Evolutionary conservation across 2,797 vertebrate genomes (phyloP), one percentile per base, ranked within the genome.

Genomic region (Aselliscus stoliczkanus): DNA sequence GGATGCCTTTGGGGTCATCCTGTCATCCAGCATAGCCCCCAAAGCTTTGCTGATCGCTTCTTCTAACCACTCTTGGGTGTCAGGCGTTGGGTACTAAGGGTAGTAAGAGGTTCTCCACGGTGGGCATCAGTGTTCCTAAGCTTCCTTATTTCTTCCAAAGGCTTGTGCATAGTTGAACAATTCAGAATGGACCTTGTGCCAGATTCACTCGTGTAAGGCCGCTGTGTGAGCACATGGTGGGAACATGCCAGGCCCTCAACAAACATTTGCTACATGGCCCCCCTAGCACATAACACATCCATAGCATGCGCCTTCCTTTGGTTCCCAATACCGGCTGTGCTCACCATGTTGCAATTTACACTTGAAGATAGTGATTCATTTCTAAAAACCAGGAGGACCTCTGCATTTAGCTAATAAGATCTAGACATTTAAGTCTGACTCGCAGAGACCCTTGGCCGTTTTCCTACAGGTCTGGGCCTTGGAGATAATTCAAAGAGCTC

Each of bases 401-500:
- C 20, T 77, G 25, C 10, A 52, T 34, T 44, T 60, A 83, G 52
- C n/a, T 34, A 14, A 21, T 76, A 25, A 64, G 21, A 52, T 14
- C 69, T 83, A 75, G 29, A 82, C 64, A 37, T 17, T 39, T 42
- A 84, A 54, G 8, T 27, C 27, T 87, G 80, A 72, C 64, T 39
- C 47, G 7, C 29, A 93, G 10, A 80, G 94, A 73, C 29, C 80
- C 18, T 58, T 18, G 25, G 14, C 29, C 8, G 8, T 95, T 92
- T 90, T 65, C 60, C 62, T 60, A 52, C 10, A 52, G 9, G 70
- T 94, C 79, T 90, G 47, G 80, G 67, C 88, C 86, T 39, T 88
- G 50, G 90, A 94, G 76, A 94, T 94, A 73, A 89, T 91, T 77
- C 81, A 94, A 93, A 88, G 65, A 60, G 9, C 52, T 97, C 79